phyloP scores from a whole-genome alignment of 2,113 vertebrate genomes.

The Tetraodon nigroviridis region DNA sequence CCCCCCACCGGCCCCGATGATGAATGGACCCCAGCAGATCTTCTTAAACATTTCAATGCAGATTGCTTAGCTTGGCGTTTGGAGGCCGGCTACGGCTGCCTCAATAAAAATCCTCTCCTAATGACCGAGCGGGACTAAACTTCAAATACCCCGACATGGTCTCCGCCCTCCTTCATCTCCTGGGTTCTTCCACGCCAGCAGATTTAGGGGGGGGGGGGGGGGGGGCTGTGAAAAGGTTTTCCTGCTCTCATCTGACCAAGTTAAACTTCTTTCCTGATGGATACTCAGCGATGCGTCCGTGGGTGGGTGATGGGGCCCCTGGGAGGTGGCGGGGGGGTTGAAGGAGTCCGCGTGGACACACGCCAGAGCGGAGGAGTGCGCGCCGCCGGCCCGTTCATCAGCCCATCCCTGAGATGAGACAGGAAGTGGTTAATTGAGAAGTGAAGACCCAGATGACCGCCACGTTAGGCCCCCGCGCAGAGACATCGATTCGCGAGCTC shows the following conservation, averaged over 20 bases:
- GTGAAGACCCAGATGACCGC: constrained; percentile 35
- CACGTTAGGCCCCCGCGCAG: too few relatives aligned
- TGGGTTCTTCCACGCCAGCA: constrained; percentile 66
- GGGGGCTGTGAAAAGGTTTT: constrained; percentile 43
- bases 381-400: constrained; percentile 49
- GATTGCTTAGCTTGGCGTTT: constrained; percentile 72
- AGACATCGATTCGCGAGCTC: too few relatives aligned
- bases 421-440: constrained; percentile 71
- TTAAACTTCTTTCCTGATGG: constrained; percentile 42
- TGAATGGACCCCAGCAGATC: constrained; percentile 71
- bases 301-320: background rate
- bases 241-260: constrained; percentile 38
- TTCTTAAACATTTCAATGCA: constrained; percentile 75
- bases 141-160: constrained; percentile 71
- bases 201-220: constrained; percentile 50
- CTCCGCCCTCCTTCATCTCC: constrained; percentile 62
- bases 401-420: constrained; percentile 62
- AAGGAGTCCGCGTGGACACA: constrained; percentile 19
- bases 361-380: constrained; percentile 18
- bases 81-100: constrained; percentile 62
- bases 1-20: constrained; percentile 52
- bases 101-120: constrained; percentile 60
- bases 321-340: constrained; percentile 29
- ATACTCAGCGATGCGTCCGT: constrained; percentile 15
- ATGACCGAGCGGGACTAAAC: constrained; percentile 67